Evolutionary conservation across 2,797 vertebrate species (phyloP).

Genomic region (Nyctalus aviator): DNA sequence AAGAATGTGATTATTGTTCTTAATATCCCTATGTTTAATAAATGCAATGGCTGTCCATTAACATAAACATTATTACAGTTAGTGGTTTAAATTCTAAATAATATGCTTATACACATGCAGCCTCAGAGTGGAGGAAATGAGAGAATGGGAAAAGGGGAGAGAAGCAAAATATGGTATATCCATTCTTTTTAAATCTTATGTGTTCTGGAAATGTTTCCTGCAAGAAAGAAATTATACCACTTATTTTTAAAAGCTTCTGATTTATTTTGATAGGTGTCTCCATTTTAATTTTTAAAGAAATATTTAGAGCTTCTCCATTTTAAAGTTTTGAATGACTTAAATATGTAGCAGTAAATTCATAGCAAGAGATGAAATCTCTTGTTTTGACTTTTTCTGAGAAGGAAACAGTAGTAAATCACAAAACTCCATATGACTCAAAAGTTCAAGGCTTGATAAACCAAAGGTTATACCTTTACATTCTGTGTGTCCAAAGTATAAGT

Average conservation of each 20-base stretch:
- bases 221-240: not conserved
- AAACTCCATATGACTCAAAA: not conserved
- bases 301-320: not conserved
- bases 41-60: not conserved
- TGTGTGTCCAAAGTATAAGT: not conserved
- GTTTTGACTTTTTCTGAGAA: not conserved
- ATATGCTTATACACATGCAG: not conserved
- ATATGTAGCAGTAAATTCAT: not conserved
- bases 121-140: not conserved
- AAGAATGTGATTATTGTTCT: not conserved
- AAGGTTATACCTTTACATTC: not conserved
- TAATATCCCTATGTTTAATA: not conserved
- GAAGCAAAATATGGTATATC: not conserved
- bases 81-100: not conserved
- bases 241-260: not conserved
- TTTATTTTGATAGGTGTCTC: not conserved
- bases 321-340: not conserved
- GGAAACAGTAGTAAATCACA: not conserved
- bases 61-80: not conserved
- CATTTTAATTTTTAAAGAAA: not conserved
- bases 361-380: not conserved
- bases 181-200: not conserved
- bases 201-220: not conserved
- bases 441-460: not conserved
- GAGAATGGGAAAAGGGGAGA: not conserved